Evolutionary conservation across 1,140 invertebrate species (phyloP), one percentile per base, ranked within the genome.

Genomic region (Armadillidium nasatum): DNA sequence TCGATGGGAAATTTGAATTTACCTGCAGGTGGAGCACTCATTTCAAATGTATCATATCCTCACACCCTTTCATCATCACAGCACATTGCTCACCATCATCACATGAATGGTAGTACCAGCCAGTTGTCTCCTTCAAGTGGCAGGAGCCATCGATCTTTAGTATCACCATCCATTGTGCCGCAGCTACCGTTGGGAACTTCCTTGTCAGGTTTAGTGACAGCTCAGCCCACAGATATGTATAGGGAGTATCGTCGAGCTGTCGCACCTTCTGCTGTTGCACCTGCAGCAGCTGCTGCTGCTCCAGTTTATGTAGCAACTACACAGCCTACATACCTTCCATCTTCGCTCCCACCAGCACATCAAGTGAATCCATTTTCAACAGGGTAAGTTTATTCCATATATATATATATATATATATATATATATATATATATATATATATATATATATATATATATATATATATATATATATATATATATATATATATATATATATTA

Each of bases 271-370:
- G 73, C 76, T 0, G 75, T 76, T 54, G 76, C 76, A 45, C 71
- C 76, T 66, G 75, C 79, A 33, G 76, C 79, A 10, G 76, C 76
- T 44, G 79, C 76, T 68, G 68, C 79, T 19, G 68, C 88, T 60
- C 86, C 87, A 15, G 88, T 90, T 13, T 90, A 90, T 82, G 89
- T 90, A 7, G 87, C 87, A 6, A 87, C 87, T 13, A 84, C 85
- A 4, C 87, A 88, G 79, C 87, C 87, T 23, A 77, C 78, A n/a
- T 84, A 87, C 45, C 87, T 88, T 82, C 81, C 87, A 71, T 83
- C 86, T 33, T 81, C 77, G 45, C 68, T 80, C 54, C 76, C 79
- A 73, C 68, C 78, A 46, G 76, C 80, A 22, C 82, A 83, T 72
- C 81, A 82, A 69, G 72, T 82, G 54, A 82, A 81, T 70, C 81